Evolutionary conservation across 2,888 invertebrate genomes (phyloP), one percentile per base, ranked within the genome.

Genomic region (Tyria jacobaeae): DNA sequence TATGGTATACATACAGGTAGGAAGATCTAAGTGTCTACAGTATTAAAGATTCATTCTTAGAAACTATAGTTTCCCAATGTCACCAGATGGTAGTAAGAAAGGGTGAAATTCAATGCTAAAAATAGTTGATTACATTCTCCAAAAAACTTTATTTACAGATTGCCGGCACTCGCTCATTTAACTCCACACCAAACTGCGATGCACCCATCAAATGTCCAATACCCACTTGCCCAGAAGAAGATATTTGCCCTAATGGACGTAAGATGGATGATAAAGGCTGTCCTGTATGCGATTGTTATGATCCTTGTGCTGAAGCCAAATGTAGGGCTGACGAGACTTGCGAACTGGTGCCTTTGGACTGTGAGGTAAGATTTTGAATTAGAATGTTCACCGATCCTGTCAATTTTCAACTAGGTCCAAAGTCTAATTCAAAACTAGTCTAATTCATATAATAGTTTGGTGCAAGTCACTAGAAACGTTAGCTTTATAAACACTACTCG

Each of bases 251-350:
- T 0, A 89, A 94, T 62, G 94, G 94, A 0, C 73, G 84, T 2
- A 80, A 84, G 31, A 69, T 94, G 51, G 89, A 94, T 74, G 89
- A 87, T 3, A 94, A 91, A 12, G 97, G 97, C 0, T 98, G 98
- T 78, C 95, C 96, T 0, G 95, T 95, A 0, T 98, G 98, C 81
- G 93, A 94, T 55, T 98, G 98, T 81, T 91, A 96, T 14, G 96
- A 97, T 81, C 97, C 97, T 0, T 98, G 98, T 81, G 94, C 95
- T n/a, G 96, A 96, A 62, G 95, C 97, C 9, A 95, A 95, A 47
- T 97, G 97, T 73, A 89, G 95, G 68, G 94, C 95, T 0, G 96
- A 96, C 65, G 97, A 94, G 73, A 88, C 85, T 12, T 94, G 93
- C 53, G 92, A 93, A 50, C 81, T 94, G 55, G 88, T 94, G 60